phyloP scores from a whole-genome alignment of 1,140 invertebrate species.

The Drusus annulatus region DNA sequence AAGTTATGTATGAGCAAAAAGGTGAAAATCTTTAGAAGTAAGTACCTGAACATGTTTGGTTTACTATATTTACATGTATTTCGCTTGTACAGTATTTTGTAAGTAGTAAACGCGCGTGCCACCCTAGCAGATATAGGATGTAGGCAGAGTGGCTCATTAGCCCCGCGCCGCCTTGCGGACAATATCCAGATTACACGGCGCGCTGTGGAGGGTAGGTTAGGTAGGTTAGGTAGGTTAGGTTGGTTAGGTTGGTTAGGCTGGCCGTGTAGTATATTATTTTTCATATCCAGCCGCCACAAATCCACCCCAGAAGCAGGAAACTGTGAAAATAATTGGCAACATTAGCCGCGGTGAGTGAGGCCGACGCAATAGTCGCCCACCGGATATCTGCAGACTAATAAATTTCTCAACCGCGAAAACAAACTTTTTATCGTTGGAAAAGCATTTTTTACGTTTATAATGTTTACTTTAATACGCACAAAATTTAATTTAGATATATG shows the following conservation, averaged over 20 bases:
- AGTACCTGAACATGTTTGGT: too few species aligned
- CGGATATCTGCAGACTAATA: neutral
- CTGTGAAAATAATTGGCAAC: constrained; percentile 38
- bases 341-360: constrained; percentile 32
- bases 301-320: constrained; percentile 24
- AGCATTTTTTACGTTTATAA: too few species aligned
- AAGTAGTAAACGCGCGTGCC: too few species aligned
- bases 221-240: neutral
- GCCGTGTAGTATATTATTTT: neutral
- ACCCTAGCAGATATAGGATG: too few species aligned
- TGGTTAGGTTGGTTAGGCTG: neutral
- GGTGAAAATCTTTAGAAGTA: too few species aligned
- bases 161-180: constrained; percentile 6
- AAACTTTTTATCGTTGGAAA: neutral
- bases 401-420: neutral
- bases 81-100: too few species aligned
- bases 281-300: neutral
- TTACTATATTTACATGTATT: too few species aligned
- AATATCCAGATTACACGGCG: constrained; percentile 13
- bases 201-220: neutral
- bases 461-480: too few species aligned
- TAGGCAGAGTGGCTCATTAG: constrained; percentile 22
- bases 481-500: too few species aligned
- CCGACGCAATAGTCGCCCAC: constrained; percentile 14
- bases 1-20: too few species aligned